Conservation (phyloP, 1,140 invertebrate species). For the Orussus abietinus region DNA sequence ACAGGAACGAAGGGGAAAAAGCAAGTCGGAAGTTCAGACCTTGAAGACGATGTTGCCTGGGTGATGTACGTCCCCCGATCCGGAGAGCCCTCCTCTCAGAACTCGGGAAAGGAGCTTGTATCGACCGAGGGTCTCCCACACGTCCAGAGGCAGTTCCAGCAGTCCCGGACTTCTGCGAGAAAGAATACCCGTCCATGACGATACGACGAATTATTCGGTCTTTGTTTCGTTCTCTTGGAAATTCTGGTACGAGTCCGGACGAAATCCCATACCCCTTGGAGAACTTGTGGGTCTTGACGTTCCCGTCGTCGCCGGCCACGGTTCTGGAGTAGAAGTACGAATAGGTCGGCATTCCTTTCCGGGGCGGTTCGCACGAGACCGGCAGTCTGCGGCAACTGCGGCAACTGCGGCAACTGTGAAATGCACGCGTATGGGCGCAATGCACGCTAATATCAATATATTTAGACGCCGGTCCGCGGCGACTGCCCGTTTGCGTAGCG, state of each 20-base stretch:
- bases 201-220: neutral
- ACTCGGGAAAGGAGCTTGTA: constrained; percentile 37
- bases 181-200: constrained; percentile 7
- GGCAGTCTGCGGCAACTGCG: no score
- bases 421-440: no score
- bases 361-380: no score
- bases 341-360: constrained; percentile 38
- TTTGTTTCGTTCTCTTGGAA: neutral
- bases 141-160: constrained; percentile 19
- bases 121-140: constrained; percentile 30
- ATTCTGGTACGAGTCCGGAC: no score
- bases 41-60: constrained; percentile 39
- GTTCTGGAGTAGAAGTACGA: constrained; percentile 39
- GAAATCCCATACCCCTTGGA: constrained; percentile 31
- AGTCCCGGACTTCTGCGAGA: constrained; percentile 25
- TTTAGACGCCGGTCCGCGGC: no score
- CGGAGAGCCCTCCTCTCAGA: constrained; percentile 37
- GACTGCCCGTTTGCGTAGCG: no score
- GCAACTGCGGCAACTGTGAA: no score
- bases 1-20: neutral
- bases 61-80: constrained; percentile 40
- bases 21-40: constrained; percentile 23
- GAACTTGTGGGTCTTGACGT: constrained; percentile 32
- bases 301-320: constrained; percentile 18
- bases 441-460: no score